These are phyloP conservation scores for Engraulis encrasicolus DNA, from an alignment of 2,113 vertebrate species.

Conservation along the genomic window DNA sequence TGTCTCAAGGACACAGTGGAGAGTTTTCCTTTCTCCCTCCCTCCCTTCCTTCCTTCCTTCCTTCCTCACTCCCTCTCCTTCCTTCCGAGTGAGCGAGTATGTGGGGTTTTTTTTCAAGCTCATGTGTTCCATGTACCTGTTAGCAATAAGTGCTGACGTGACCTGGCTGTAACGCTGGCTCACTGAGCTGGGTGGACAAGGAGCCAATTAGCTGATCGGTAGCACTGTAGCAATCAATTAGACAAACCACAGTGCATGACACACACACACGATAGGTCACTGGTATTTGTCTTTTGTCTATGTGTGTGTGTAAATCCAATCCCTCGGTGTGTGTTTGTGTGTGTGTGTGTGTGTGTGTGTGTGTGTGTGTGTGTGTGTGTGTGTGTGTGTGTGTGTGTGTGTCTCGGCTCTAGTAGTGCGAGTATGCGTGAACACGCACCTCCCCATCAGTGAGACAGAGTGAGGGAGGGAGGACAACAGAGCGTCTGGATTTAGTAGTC, in stretches of 20 bases:
- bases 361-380: neutral
- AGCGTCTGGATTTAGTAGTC: no score
- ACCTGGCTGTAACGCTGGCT: neutral
- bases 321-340: no score
- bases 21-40: no score
- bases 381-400: constrained; percentile 18
- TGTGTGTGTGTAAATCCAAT: neutral
- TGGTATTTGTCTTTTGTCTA: neutral
- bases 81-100: neutral
- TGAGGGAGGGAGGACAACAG: no score
- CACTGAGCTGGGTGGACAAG: neutral
- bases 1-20: neutral
- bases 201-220: neutral
- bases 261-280: neutral
- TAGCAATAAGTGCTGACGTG: neutral
- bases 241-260: neutral
- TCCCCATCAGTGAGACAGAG: neutral
- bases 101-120: neutral
- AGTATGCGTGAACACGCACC: neutral
- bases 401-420: no score
- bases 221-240: constrained; percentile 1
- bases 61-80: no score
- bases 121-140: neutral
- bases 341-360: neutral
- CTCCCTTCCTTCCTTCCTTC: no score